Evolutionary conservation across 1,140 invertebrate species (phyloP).

Genomic region (Calephelis virginiensis): DNA sequence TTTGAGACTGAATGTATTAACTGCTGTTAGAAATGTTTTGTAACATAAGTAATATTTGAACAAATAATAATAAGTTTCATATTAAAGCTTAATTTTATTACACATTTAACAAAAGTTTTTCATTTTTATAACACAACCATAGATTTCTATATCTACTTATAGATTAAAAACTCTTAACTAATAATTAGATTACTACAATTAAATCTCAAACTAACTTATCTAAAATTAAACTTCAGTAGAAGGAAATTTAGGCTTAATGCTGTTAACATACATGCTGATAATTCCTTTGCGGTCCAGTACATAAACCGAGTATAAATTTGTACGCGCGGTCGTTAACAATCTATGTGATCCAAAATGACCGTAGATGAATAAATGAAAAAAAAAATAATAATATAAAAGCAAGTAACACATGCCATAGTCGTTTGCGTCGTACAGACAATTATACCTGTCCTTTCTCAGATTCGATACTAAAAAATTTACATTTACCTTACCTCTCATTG

Average conservation of each 20-base stretch:
- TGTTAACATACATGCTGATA: too few species aligned
- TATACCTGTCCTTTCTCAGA: background rate
- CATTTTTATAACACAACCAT: background rate
- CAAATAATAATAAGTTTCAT: too few species aligned
- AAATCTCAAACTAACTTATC: background rate
- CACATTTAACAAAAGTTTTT: too few species aligned
- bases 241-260: background rate
- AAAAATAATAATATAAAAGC: background rate
- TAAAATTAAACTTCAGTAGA: background rate
- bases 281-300: background rate
- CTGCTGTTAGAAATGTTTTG: too few species aligned
- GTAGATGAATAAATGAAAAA: background rate
- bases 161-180: constrained; percentile 3
- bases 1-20: too few species aligned
- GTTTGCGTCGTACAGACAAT: background rate
- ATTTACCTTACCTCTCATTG: background rate
- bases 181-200: background rate
- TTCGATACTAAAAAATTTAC: background rate
- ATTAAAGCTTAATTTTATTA: too few species aligned
- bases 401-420: background rate
- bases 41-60: too few species aligned
- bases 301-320: background rate
- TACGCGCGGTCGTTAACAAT: background rate
- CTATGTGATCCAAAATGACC: too few species aligned
- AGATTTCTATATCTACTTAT: background rate